A percentile compares a stretch with the other conserved stretches of the same genome.
These are phyloP conservation scores for Brienomyrus longianalis DNA, from an alignment of 2,113 vertebrate species.

Conservation along the genomic window DNA sequence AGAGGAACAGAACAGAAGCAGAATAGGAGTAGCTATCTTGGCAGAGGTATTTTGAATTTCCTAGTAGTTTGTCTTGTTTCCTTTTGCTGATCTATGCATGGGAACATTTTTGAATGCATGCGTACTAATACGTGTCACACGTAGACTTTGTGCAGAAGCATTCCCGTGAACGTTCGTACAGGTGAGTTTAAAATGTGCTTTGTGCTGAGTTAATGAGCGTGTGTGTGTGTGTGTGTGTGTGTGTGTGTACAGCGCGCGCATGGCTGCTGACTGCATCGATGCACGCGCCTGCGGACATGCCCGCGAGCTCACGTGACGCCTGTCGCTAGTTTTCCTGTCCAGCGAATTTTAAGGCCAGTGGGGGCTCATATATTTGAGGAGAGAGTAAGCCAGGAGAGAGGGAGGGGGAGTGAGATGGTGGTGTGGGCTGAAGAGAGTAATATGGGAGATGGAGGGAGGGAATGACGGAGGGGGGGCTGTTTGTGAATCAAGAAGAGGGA, in stretches of 20 bases:
- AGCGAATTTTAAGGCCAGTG: slow-evolving; percentile 33
- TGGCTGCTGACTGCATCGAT: neutral
- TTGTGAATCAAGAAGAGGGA: neutral
- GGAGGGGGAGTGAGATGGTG: slow-evolving; percentile 34
- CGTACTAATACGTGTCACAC: neutral
- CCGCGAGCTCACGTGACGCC: slow-evolving; percentile 20
- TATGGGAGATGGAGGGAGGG: slow-evolving; percentile 10
- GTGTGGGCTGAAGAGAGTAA: slow-evolving; percentile 43
- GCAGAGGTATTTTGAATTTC: neutral
- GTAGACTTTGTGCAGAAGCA: neutral
- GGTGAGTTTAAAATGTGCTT: neutral
- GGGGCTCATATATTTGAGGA: slow-evolving; percentile 32
- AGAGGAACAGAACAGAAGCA: neutral
- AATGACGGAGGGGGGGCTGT: slow-evolving; percentile 1
- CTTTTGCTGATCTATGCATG: neutral
- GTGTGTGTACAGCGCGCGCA: neutral
- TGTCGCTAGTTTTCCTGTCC: slow-evolving; percentile 17
- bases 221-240: neutral
- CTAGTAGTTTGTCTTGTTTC: neutral
- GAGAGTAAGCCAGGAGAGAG: slow-evolving; percentile 32
- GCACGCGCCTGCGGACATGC: neutral
- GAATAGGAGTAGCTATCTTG: neutral
- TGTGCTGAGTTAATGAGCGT: neutral
- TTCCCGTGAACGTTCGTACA: neutral
- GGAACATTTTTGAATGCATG: neutral